phyloP scores from a whole-genome alignment of 1,140 invertebrate species.

The Drosophila pallidifrons region DNA sequence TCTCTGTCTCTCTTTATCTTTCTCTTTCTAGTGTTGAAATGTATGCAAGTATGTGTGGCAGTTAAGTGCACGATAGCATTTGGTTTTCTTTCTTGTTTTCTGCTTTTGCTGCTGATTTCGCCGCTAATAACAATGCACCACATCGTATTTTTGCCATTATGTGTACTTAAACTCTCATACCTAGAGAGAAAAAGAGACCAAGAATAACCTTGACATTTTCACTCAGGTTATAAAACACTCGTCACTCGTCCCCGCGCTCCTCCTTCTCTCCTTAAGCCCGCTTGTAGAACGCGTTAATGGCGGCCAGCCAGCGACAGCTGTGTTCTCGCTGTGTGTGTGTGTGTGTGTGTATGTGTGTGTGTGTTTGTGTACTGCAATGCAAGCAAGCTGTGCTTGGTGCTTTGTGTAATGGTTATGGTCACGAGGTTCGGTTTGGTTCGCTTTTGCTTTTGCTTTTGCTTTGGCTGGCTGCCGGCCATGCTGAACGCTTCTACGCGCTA shows the following conservation, averaged over 20 bases:
- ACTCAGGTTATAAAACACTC: constrained; percentile 50
- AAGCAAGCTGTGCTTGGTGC: constrained; percentile 27
- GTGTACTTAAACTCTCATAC: constrained; percentile 27
- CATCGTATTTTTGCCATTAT: constrained; percentile 37
- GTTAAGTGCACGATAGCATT: constrained; percentile 19
- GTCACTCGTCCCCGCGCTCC: not conserved
- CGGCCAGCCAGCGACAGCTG: constrained; percentile 50
- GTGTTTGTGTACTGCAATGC: not conserved
- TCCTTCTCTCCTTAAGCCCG: not conserved
- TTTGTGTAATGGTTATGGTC: constrained; percentile 52
- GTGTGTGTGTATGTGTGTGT: no score
- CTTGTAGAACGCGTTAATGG: constrained; percentile 60
- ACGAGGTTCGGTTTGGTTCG: constrained; percentile 10
- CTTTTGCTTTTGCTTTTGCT: not conserved
- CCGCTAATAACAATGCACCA: constrained; percentile 32
- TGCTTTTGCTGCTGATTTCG: not conserved
- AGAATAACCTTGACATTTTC: constrained; percentile 53
- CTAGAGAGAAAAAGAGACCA: constrained; percentile 1
- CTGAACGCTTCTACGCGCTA: constrained; percentile 56
- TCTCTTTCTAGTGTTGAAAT: not conserved
- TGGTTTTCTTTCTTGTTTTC: not conserved
- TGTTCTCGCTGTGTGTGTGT: not conserved
- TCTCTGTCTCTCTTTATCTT: not conserved
- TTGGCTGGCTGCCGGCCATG: constrained; percentile 49
- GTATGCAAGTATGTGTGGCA: not conserved